phyloP scores from a whole-genome alignment of 2,888 invertebrate genomes.

The Amiota minor region DNA sequence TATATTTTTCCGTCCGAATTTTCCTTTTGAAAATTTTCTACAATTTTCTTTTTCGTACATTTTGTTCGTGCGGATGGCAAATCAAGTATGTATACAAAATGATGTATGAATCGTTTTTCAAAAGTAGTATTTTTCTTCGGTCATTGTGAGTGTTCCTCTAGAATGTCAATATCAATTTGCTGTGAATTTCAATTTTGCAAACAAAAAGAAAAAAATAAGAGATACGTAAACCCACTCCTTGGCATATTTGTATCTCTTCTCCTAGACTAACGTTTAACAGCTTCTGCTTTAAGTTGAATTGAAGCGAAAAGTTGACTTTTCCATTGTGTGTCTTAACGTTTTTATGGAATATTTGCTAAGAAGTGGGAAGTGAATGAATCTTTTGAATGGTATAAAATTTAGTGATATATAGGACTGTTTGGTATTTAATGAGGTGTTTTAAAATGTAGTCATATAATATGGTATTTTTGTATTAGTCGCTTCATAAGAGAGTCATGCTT shows the following conservation, averaged over 20 bases:
- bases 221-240: not conserved
- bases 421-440: too few species aligned
- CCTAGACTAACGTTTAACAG: not conserved
- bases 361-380: too few species aligned
- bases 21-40: not conserved
- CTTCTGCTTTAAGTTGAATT: not conserved
- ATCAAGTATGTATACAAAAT: constrained; percentile 19
- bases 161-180: constrained; percentile 26
- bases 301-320: constrained; percentile 3
- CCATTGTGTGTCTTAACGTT: too few species aligned
- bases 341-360: too few species aligned
- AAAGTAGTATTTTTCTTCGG: not conserved
- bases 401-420: too few species aligned
- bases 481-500: too few species aligned
- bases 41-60: not conserved
- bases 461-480: too few species aligned
- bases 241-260: not conserved
- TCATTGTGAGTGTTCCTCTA: not conserved
- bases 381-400: too few species aligned
- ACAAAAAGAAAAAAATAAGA: too few species aligned
- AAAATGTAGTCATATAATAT: too few species aligned
- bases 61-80: not conserved
- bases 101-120: constrained; percentile 14
- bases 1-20: not conserved
- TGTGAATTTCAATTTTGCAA: constrained; percentile 18